phyloP scores from a whole-genome alignment of 2,113 vertebrate species.

The Triplophysa siluroides region DNA sequence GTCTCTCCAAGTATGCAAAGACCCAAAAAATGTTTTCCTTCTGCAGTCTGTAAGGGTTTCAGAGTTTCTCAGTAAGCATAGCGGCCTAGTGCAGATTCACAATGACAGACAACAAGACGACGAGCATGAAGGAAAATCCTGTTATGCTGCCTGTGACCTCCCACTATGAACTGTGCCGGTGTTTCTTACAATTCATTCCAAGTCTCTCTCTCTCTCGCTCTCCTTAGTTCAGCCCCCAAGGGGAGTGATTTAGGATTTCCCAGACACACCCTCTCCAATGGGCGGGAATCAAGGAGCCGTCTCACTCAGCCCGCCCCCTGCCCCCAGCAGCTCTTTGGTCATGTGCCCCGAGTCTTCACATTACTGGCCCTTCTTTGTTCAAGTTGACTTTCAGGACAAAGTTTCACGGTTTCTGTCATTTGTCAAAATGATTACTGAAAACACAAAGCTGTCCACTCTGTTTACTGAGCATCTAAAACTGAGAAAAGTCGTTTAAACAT shows the following conservation, averaged over 20 bases:
- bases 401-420: not conserved
- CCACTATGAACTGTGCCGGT: conserved; percentile 42
- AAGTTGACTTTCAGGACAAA: conserved; percentile 1
- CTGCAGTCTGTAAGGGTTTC: conserved; percentile 22
- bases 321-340: conserved; percentile 59
- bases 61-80: conserved; percentile 39
- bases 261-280: conserved; percentile 74
- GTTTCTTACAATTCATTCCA: conserved; percentile 42
- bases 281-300: conserved; percentile 60
- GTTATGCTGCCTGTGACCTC: conserved; percentile 28
- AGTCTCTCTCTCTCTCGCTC: conserved; percentile 34
- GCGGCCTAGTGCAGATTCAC: conserved; percentile 23
- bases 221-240: conserved; percentile 57
- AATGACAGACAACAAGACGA: conserved; percentile 39
- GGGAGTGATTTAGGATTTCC: conserved; percentile 70
- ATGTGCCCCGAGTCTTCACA: conserved; percentile 24
- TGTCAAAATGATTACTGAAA: conserved; percentile 11
- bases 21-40: conserved; percentile 1
- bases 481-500: not conserved
- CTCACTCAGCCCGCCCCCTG: conserved; percentile 43
- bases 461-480: not conserved
- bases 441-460: not conserved
- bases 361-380: conserved; percentile 26
- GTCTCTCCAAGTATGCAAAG: conserved; percentile 7
- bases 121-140: conserved; percentile 21